Base-by-base conservation (phyloP, 2,888 invertebrate genomes). In the Rhorus exstirpatorius region DNA sequence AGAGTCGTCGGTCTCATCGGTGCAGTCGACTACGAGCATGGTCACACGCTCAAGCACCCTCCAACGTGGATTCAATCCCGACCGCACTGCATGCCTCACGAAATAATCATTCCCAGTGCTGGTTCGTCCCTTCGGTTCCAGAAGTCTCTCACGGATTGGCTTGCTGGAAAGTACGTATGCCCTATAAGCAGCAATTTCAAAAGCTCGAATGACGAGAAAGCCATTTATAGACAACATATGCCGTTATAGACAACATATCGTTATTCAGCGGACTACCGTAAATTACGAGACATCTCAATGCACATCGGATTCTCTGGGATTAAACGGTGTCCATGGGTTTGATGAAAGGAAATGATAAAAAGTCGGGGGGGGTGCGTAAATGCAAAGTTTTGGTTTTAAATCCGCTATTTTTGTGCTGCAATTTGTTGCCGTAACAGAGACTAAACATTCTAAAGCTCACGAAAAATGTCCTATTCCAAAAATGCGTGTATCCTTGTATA, bases 21-120 rank as follows among this genome's bases (percentile, higher is more conserved):
- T 86, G 83, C 82, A 84, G 85, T 75, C 72, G n/a, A 41, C 76
- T 87, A 86, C 85, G 84, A 84, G 88, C 86, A 87, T 85, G 87
- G 88, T 85, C 87, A 88, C 87, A 88, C 86, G 86, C 90, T 92
- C 89, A 85, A 92, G 92, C 75, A 91, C 90, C 88, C 91, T 92
- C 88, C 89, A 91, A 87, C 87, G 87, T 87, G 88, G 90, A 91
- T 92, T 92, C 89, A 92, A 92, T 92, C 90, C 89, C 88, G 83
- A 60, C 44, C n/a, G n/a, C 17, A 68, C 12, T 24, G 12, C 61
- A 10, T 72, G 65, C 58, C 17, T 86, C 89, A 90, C 90, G 87
- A 92, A 92, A 92, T 92, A 92, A 92, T 92, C 91, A 91, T 90
- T 89, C 88, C 76, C 76, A 82, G 83, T 78, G 87, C 83, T 86